Conservation (phyloP, 2,888 invertebrate genomes). For the Poecilobothrus nobilitatus region DNA sequence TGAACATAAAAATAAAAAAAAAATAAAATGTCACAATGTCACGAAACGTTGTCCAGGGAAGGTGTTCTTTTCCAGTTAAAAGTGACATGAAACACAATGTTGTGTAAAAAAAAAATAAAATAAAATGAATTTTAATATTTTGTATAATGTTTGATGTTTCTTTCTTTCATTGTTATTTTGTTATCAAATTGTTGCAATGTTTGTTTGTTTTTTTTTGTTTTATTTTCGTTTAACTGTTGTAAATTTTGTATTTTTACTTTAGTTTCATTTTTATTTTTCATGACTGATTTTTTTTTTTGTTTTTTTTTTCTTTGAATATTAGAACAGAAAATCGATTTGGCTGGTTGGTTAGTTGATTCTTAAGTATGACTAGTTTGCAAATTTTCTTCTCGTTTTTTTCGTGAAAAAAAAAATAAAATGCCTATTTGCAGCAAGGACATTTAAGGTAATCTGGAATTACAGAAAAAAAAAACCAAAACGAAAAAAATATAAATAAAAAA, state of each 20-base stretch:
- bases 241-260: too few relatives aligned
- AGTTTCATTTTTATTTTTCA: too few relatives aligned
- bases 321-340: too few relatives aligned
- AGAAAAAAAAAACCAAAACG: background rate
- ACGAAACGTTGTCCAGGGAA: background rate
- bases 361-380: too few relatives aligned
- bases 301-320: too few relatives aligned
- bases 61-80: background rate
- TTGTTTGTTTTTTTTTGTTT: too few relatives aligned
- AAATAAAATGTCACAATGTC: background rate
- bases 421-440: background rate
- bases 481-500: background rate
- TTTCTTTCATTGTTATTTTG: too few relatives aligned
- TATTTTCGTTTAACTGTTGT: too few relatives aligned
- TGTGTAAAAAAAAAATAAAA: background rate
- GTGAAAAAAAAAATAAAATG: background rate
- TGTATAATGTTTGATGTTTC: background rate
- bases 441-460: background rate
- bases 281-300: too few relatives aligned
- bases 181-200: background rate
- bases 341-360: too few relatives aligned
- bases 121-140: constrained; percentile 2
- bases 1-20: background rate
- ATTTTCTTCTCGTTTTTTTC: background rate
- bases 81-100: background rate